A percentile compares a stretch with the other conserved stretches of the same genome.
Evolutionary conservation across 2,113 vertebrate genomes (phyloP).

Genomic region (Halcyon senegalensis): DNA sequence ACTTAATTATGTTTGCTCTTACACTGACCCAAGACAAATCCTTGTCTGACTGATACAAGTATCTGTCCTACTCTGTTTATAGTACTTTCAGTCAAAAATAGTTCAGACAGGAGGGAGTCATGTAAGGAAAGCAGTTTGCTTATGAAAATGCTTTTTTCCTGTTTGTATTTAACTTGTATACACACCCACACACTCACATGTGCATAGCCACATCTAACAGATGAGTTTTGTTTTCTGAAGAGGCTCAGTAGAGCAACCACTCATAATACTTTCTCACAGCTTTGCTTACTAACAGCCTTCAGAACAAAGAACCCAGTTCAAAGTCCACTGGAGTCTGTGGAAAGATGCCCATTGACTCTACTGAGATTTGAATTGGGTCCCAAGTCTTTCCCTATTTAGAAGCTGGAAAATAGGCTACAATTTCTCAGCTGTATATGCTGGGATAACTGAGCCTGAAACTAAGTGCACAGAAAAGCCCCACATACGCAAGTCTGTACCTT

Average conservation of each 20-base stretch:
- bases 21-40: background rate
- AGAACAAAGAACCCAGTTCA: background rate
- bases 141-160: background rate
- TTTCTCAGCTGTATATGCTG: background rate
- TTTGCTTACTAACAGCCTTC: conserved; percentile 1
- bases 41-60: background rate
- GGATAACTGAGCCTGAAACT: background rate
- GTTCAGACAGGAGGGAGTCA: background rate
- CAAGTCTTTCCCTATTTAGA: background rate
- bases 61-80: conserved; percentile 3
- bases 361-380: background rate
- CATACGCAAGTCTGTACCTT: background rate
- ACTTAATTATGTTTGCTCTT: background rate
- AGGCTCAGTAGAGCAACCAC: background rate
- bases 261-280: background rate
- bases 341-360: conserved; percentile 43
- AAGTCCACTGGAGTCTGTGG: conserved; percentile 14
- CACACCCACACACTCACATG: background rate
- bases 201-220: background rate
- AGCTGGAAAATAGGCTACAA: background rate
- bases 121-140: background rate
- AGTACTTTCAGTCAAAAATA: conserved; percentile 23
- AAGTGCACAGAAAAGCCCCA: background rate
- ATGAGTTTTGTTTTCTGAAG: background rate
- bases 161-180: background rate